These are phyloP conservation scores for Pseudocheirus occidentalis DNA, from an alignment of 2,797 vertebrate genomes.

Conservation along the genomic window DNA sequence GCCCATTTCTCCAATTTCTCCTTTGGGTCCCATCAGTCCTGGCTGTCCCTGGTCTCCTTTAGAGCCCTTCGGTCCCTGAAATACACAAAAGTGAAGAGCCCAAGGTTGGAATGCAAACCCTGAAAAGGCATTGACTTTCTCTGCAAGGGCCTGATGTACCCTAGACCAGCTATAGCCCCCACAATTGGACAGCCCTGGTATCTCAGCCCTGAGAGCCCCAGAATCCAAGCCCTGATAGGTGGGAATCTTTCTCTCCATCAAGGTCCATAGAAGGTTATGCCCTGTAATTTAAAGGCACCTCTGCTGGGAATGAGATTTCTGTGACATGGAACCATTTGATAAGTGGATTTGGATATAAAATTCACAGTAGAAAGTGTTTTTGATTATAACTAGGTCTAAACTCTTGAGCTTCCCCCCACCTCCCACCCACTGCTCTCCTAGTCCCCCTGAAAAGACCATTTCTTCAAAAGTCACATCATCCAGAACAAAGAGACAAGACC, in stretches of 20 bases:
- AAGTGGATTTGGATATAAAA: not conserved
- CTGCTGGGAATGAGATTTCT: not conserved
- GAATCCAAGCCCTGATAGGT: not conserved
- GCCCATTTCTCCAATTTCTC: conserved; percentile 93
- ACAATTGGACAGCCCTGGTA: not conserved
- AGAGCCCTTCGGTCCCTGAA: conserved; percentile 90
- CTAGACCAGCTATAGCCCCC: not conserved
- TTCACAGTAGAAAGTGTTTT: not conserved
- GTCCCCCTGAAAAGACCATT: not conserved
- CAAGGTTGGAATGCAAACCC: not conserved
- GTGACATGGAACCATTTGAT: not conserved
- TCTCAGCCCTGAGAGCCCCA: not conserved
- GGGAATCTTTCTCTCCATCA: not conserved
- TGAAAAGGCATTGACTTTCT: not conserved
- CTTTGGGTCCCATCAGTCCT: conserved; percentile 89
- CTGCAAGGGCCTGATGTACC: not conserved
- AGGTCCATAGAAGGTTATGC: not conserved
- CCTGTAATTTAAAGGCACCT: not conserved
- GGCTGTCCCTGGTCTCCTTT: conserved; percentile 87
- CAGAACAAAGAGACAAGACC: conserved; percentile 81
- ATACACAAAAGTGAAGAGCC: conserved; percentile 56
- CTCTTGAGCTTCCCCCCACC: not conserved
- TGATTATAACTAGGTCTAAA: not conserved
- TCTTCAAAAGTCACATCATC: not conserved
- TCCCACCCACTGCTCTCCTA: not conserved